Evolutionary conservation across 2,888 invertebrate genomes (phyloP).

Genomic region (Pristionchus japonicus): DNA sequence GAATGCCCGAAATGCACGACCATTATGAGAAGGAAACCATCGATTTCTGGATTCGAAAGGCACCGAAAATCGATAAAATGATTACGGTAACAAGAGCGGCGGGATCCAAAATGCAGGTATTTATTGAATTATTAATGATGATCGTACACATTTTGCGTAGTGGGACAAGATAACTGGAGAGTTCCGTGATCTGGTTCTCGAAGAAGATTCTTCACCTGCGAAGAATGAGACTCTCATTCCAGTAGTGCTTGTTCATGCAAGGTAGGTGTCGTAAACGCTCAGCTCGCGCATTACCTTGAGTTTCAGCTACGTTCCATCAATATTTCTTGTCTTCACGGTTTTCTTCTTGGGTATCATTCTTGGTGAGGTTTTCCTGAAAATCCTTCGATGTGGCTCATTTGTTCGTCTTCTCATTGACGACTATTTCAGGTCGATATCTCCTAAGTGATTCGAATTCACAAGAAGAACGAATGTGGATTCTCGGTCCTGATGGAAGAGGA

Average conservation of each 20-base stretch:
- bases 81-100: constrained; percentile 23
- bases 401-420: background rate
- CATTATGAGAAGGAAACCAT: constrained; percentile 37
- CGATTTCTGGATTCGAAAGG: constrained; percentile 39
- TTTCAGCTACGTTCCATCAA: constrained; percentile 26
- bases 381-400: too few relatives aligned
- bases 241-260: background rate
- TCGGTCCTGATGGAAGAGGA: background rate
- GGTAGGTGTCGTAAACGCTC: background rate
- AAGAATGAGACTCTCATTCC: background rate
- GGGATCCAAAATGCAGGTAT: constrained; percentile 17
- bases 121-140: too few relatives aligned
- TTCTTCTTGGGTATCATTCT: background rate
- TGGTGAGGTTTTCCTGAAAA: too few relatives aligned
- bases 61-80: constrained; percentile 40
- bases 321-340: background rate
- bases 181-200: constrained; percentile 37
- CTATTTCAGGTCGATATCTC: background rate
- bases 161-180: background rate
- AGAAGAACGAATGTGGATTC: background rate
- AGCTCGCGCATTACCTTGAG: background rate
- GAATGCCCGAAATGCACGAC: constrained; percentile 8
- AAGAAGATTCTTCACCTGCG: background rate
- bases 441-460: background rate
- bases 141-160: too few relatives aligned